phyloP scores from a whole-genome alignment of 1,140 invertebrate species.

The Drosophila burlai region DNA sequence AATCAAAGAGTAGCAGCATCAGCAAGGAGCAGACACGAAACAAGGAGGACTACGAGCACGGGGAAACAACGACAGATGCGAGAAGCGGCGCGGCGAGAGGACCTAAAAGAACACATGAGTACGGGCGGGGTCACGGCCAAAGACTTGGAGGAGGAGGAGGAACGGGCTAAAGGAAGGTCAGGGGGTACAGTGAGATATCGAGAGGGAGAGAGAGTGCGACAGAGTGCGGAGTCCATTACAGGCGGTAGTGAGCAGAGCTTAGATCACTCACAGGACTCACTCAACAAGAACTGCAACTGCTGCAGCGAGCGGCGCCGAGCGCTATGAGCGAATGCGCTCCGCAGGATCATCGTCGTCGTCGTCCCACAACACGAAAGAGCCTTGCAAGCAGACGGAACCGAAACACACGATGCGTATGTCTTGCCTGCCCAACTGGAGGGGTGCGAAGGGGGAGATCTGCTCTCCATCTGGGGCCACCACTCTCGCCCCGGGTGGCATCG shows the following conservation, averaged over 20 bases:
- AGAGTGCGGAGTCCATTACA: slow-evolving; percentile 1
- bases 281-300: not conserved
- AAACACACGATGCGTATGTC: not conserved
- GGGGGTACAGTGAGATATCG: not conserved
- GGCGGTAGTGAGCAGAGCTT: slow-evolving; percentile 1
- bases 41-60: slow-evolving; percentile 22
- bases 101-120: slow-evolving; percentile 29
- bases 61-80: slow-evolving; percentile 38
- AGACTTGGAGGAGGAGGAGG: not conserved
- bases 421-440: not conserved
- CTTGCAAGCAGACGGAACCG: not conserved
- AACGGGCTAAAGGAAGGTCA: not conserved
- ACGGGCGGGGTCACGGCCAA: slow-evolving; percentile 10
- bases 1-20: slow-evolving; percentile 62
- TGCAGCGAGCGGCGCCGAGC: not conserved
- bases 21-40: slow-evolving; percentile 38
- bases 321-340: slow-evolving; percentile 17
- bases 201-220: not conserved
- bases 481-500: slow-evolving; percentile 2
- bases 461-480: slow-evolving; percentile 2
- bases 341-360: not conserved
- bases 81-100: slow-evolving; percentile 7
- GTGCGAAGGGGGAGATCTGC: not conserved
- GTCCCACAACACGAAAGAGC: not conserved
- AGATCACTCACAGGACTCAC: not conserved